phyloP scores from a whole-genome alignment of 2,888 invertebrate genomes.

The Galeopsomyia nigrocyanea region DNA sequence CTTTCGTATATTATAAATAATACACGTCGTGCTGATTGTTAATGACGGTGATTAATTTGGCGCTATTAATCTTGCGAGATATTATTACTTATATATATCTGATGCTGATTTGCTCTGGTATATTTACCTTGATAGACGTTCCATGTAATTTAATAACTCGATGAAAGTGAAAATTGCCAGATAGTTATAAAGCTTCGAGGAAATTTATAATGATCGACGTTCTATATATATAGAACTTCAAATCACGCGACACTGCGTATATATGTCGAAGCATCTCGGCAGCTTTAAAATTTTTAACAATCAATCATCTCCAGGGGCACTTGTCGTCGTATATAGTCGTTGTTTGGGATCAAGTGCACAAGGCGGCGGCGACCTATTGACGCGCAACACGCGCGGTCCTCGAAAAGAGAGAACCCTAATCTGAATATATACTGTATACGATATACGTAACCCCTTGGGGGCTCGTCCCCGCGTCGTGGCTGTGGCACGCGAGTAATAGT shows the following conservation, averaged over 20 bases:
- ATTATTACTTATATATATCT: too few relatives aligned
- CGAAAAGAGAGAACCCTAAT: constrained; percentile 57
- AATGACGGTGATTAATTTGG: too few relatives aligned
- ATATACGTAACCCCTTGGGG: constrained; percentile 55
- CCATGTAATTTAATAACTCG: too few relatives aligned
- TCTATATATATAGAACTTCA: not conserved
- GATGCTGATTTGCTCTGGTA: too few relatives aligned
- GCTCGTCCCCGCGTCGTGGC: not conserved
- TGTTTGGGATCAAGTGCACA: constrained; percentile 32
- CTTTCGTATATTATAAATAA: constrained; percentile 3
- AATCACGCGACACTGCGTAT: not conserved
- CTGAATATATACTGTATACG: constrained; percentile 62
- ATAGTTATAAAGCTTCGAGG: too few relatives aligned
- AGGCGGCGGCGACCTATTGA: constrained; percentile 17
- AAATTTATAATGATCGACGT: too few relatives aligned
- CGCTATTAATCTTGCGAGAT: too few relatives aligned
- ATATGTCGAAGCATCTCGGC: too few relatives aligned
- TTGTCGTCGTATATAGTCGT: constrained; percentile 30
- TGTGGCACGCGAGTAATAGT: constrained; percentile 17
- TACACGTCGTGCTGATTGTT: too few relatives aligned
- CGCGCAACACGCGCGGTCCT: constrained; percentile 10
- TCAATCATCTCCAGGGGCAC: constrained; percentile 30
- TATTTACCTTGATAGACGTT: too few relatives aligned
- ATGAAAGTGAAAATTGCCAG: too few relatives aligned
- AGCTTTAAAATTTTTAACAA: constrained; percentile 29